Evolutionary conservation across 2,797 vertebrate genomes (phyloP), one percentile per base, ranked within the genome.

Genomic region (Ibycter americanus): DNA sequence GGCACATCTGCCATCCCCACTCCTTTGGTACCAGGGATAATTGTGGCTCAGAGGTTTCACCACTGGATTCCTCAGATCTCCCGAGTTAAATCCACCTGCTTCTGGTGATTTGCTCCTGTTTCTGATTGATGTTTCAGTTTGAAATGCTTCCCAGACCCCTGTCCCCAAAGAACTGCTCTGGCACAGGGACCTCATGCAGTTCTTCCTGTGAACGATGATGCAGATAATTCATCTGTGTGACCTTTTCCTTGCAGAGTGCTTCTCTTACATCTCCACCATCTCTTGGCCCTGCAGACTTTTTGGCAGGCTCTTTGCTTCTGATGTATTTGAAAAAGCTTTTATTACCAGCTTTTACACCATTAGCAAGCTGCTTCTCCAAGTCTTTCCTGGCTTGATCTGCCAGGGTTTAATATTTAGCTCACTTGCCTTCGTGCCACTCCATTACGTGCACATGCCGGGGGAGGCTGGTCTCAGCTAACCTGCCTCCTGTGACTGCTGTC

Each of bases 251-350:
- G 4, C 83, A 68, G 65, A 91, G 79, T 20, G 34, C 93, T 96
- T 90, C 94, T 95, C 95, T 96, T 91, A 56, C 87, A 91, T 91
- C 93, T 96, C 88, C 92, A 62, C 85, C 87, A 91, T 90, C 94
- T 94, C 93, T 93, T 96, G 96, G 96, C 94, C 95, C 68, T 61
- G 72, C 83, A 97, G 95, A 95, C 63, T 91, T 90, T 93, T 83
- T 96, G 95, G 95, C 94, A 97, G 68, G 83, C 91, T 83, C 72
- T 96, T 97, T 96, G 52, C 87, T 93, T 96, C 91, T 94, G 94
- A 97, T 96, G 94, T 95, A 96, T 94, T 96, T 91, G 90, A 91
- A 95, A 97, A 95, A 94, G 93, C 95, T 97, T 96, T 96, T 96
- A 95, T 95, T 93, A 95, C 94, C 68, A 95, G 93, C 93, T 96